Evolutionary conservation across 2,888 invertebrate species (phyloP).

Genomic region (Lomographa bimaculata): DNA sequence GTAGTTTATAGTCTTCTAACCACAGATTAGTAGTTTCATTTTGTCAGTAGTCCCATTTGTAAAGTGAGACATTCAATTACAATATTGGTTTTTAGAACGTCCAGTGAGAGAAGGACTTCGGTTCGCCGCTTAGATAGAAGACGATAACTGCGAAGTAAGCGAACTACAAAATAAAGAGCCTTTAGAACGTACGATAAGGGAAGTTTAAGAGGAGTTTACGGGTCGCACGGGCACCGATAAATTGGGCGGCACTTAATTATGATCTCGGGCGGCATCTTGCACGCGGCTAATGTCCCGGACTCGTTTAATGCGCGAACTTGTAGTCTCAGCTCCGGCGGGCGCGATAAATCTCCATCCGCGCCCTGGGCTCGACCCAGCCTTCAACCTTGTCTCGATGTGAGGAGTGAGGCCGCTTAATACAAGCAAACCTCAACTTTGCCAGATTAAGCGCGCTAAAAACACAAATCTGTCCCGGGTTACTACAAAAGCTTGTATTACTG

Average conservation of each 20-base stretch:
- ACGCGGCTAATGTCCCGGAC: slow-evolving; percentile 81
- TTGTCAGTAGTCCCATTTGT: slow-evolving; percentile 24
- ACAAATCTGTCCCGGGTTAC: slow-evolving; percentile 13
- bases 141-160: slow-evolving; percentile 68
- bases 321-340: slow-evolving; percentile 76
- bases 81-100: slow-evolving; percentile 29
- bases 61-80: slow-evolving; percentile 29
- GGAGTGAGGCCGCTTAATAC: slow-evolving; percentile 18
- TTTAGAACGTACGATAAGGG: slow-evolving; percentile 79
- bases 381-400: slow-evolving; percentile 30
- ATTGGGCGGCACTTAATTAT: slow-evolving; percentile 84
- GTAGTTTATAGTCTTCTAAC: slow-evolving; percentile 44
- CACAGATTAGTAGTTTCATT: slow-evolving; percentile 29
- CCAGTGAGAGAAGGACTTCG: too few species aligned
- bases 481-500: too few species aligned
- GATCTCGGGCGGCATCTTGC: slow-evolving; percentile 83
- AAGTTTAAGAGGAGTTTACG: slow-evolving; percentile 80
- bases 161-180: slow-evolving; percentile 82
- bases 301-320: slow-evolving; percentile 84
- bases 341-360: slow-evolving; percentile 80
- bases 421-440: slow-evolving; percentile 3
- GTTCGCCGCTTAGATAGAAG: slow-evolving; percentile 58
- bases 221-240: slow-evolving; percentile 75
- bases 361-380: slow-evolving; percentile 50
- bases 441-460: slow-evolving; percentile 5